Conservation (phyloP, 2,888 invertebrate genomes). For the Willowsia nigromaculata region DNA sequence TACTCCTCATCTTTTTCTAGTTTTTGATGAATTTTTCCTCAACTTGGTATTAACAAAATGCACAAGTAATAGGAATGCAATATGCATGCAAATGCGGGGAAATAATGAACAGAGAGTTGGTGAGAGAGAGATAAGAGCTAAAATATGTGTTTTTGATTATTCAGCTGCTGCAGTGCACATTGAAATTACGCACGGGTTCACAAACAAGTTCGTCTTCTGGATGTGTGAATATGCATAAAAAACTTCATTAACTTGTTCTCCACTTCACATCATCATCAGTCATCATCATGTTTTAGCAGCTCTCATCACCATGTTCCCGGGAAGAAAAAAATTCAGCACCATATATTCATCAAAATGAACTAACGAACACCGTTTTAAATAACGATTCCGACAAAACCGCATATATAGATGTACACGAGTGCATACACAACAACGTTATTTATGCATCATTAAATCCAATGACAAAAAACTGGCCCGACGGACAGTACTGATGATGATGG, state of each 20-base stretch:
- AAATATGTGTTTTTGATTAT: too few relatives aligned
- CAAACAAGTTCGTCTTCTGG: not conserved
- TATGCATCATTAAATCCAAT: constrained; percentile 13
- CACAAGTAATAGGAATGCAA: not conserved
- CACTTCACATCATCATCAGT: not conserved
- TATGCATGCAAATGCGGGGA: not conserved
- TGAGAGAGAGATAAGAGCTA: not conserved
- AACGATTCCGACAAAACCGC: not conserved
- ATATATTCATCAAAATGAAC: not conserved
- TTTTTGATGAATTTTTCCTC: not conserved
- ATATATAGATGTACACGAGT: not conserved
- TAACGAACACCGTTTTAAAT: too few relatives aligned
- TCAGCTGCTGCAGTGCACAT: not conserved
- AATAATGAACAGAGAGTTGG: too few relatives aligned
- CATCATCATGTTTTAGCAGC: not conserved
- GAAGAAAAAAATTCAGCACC: too few relatives aligned
- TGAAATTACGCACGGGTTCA: not conserved
- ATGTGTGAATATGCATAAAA: not conserved
- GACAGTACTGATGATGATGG: too few relatives aligned
- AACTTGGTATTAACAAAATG: not conserved
- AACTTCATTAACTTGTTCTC: not conserved
- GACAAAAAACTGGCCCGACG: not conserved
- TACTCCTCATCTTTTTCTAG: not conserved
- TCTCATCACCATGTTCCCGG: not conserved
- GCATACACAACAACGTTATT: not conserved